phyloP scores from a whole-genome alignment of 2,113 vertebrate species.

The Theropithecus gelada region DNA sequence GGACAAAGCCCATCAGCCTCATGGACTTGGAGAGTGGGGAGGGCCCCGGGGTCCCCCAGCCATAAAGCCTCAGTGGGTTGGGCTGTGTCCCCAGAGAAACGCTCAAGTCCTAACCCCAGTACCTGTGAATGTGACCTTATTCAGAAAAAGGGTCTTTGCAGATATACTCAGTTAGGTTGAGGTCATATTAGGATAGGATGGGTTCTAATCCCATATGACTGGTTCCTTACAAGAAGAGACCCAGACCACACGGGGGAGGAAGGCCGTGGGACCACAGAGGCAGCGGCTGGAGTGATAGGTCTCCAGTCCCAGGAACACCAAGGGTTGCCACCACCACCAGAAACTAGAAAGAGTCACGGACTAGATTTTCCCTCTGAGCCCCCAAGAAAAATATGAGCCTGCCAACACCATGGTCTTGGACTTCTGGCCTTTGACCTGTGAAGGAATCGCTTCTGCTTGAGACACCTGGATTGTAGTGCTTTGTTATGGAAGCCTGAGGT shows the following conservation, averaged over 20 bases:
- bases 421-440: background rate
- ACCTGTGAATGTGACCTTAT: accelerated
- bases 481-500: accelerated
- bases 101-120: background rate
- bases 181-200: accelerated
- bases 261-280: accelerated
- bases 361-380: too few relatives aligned
- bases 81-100: background rate
- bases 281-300: accelerated
- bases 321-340: accelerated
- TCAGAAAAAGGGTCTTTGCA: background rate
- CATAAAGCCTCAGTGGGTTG: background rate
- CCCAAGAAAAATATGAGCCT: accelerated
- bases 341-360: background rate
- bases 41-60: accelerated
- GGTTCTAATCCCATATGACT: accelerated
- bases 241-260: accelerated
- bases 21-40: background rate
- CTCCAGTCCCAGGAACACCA: accelerated
- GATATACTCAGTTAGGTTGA: background rate
- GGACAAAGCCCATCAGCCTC: background rate
- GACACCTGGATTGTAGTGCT: accelerated
- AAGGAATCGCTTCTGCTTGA: accelerated
- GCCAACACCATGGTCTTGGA: accelerated
- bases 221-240: background rate